These are phyloP conservation scores for Drosophila malerkotliana DNA, from an alignment of 1,140 invertebrate genomes.

Conservation along the genomic window DNA sequence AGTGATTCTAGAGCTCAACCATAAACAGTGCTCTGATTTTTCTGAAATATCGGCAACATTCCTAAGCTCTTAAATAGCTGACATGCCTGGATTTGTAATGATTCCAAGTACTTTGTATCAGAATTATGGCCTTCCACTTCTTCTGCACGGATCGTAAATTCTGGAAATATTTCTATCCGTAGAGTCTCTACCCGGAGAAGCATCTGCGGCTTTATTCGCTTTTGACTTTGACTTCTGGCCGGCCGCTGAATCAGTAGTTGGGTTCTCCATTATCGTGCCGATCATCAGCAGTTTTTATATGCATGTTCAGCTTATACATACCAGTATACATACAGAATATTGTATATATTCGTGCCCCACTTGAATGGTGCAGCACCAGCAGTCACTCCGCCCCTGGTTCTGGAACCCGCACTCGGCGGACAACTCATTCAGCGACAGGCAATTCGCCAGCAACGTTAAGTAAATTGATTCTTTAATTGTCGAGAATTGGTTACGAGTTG, in stretches of 20 bases:
- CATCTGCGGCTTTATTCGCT: conserved; percentile 41
- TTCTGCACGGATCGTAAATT: conserved; percentile 41
- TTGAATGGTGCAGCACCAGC: conserved; percentile 57
- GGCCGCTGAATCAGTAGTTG: conserved; percentile 68
- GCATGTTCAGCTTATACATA: conserved; percentile 1
- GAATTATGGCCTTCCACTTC: conserved; percentile 17
- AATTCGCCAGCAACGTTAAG: conserved; percentile 78
- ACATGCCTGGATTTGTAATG: conserved; percentile 6
- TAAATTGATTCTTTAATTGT: conserved; percentile 82
- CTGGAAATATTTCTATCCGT: conserved; percentile 13
- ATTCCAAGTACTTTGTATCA: conserved; percentile 16
- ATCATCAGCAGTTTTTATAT: conserved; percentile 59
- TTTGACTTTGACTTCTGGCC: conserved; percentile 40
- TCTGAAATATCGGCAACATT: conserved; percentile 1
- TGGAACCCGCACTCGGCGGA: conserved; percentile 37
- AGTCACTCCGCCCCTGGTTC: conserved; percentile 3
- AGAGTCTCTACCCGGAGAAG: not conserved
- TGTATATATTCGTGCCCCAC: conserved; percentile 53
- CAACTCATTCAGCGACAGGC: conserved; percentile 49
- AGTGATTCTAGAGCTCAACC: not conserved
- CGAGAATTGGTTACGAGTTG: conserved; percentile 79
- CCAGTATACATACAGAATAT: not conserved
- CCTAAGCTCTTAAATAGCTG: conserved; percentile 14
- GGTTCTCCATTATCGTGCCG: conserved; percentile 63
- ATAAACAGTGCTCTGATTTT: conserved; percentile 6